Evolutionary conservation across 2,797 vertebrate species (phyloP).

Genomic region (Sitta carolinensis): DNA sequence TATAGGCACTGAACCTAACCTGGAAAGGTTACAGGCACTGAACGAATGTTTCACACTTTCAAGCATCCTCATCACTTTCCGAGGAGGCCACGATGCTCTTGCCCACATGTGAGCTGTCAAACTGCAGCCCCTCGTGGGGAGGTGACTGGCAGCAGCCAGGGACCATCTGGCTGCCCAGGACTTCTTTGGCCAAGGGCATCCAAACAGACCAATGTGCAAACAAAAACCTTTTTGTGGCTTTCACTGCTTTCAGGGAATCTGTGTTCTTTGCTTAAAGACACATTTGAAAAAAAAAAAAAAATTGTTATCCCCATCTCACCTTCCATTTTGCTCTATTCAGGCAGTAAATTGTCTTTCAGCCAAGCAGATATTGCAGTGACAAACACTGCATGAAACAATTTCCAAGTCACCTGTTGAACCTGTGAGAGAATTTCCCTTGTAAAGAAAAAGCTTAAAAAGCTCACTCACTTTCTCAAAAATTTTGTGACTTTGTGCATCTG

Average conservation of each 20-base stretch:
- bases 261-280: background rate
- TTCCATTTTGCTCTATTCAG: background rate
- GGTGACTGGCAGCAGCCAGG: background rate
- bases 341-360: background rate
- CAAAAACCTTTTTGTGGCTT: background rate
- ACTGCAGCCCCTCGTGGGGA: background rate
- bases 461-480: background rate
- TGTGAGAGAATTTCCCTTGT: background rate
- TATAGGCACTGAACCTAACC: background rate
- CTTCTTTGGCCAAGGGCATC: background rate
- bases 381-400: background rate
- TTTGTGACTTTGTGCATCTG: background rate
- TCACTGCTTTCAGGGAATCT: background rate
- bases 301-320: background rate
- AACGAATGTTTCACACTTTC: background rate
- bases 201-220: accelerated
- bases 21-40: background rate
- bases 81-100: background rate
- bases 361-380: background rate
- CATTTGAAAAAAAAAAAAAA: background rate
- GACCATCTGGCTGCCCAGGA: background rate
- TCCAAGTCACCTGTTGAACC: background rate
- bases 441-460: background rate
- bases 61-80: background rate
- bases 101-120: background rate